These are phyloP conservation scores for Apis laboriosa DNA, from an alignment of 1,140 invertebrate genomes.

Conservation along the genomic window DNA sequence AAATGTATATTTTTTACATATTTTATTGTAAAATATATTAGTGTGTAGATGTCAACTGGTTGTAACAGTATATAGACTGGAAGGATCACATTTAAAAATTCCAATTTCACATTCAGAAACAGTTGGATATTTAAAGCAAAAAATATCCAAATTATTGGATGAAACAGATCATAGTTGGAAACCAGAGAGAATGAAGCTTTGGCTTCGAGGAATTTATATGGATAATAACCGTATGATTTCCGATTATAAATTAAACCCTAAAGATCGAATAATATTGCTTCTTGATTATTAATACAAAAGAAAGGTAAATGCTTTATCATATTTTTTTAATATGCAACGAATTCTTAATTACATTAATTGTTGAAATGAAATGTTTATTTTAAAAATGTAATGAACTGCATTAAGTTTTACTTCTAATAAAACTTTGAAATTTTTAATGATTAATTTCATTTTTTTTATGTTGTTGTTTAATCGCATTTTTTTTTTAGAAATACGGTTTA, in stretches of 20 bases:
- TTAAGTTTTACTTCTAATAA: not conserved
- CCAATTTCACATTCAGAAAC: slow-evolving; percentile 41
- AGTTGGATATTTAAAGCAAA: slow-evolving; percentile 40
- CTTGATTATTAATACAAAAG: not conserved
- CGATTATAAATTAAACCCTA: slow-evolving; percentile 41
- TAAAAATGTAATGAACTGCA: not conserved
- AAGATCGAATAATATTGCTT: slow-evolving; percentile 43
- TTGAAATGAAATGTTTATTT: slow-evolving; percentile 12
- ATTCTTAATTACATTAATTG: not conserved
- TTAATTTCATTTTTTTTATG: not conserved
- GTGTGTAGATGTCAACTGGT: slow-evolving; percentile 16
- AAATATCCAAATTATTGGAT: not conserved
- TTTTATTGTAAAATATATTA: not conserved
- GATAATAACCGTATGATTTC: slow-evolving; percentile 47
- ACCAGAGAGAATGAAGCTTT: slow-evolving; percentile 43
- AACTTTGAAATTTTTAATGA: not conserved
- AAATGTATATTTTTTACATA: not conserved
- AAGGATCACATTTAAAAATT: slow-evolving; percentile 22
- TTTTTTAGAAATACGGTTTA: not conserved
- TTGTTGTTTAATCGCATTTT: not conserved
- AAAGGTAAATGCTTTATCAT: too few species aligned
- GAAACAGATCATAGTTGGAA: slow-evolving; percentile 29
- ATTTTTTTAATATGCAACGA: not conserved
- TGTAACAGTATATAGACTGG: slow-evolving; percentile 41
- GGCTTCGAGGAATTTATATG: slow-evolving; percentile 41